Percentiles rank a stretch among this genome's conserved stretches.
Conservation (phyloP, 2,888 invertebrate species). For the Eupithecia tripunctaria region DNA sequence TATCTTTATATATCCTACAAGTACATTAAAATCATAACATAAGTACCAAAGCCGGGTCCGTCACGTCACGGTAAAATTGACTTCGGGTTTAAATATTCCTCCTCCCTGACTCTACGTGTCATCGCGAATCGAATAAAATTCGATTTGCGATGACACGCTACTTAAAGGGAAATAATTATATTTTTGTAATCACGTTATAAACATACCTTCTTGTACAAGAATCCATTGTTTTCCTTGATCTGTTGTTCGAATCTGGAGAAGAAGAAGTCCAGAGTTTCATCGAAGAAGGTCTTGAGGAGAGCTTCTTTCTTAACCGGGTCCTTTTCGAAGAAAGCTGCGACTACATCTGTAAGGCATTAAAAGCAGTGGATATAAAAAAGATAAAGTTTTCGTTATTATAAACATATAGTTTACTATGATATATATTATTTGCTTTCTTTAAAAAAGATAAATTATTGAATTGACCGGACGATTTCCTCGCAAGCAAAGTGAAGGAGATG, state of each 20-base stretch:
- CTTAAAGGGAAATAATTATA: no score
- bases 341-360: conserved; percentile 52
- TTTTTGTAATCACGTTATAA: not conserved
- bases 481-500: not conserved
- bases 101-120: no score
- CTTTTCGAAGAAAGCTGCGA: conserved; percentile 51
- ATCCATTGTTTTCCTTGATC: conserved; percentile 65
- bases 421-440: no score
- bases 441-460: no score
- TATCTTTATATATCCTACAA: not conserved
- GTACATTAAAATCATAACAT: no score
- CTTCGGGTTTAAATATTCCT: not conserved
- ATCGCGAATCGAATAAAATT: no score
- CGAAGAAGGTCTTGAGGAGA: conserved; percentile 56
- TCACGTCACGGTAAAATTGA: no score
- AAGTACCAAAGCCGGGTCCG: no score
- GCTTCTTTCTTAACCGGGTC: conserved; percentile 57
- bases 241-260: conserved; percentile 69
- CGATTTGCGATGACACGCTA: no score
- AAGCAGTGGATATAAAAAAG: not conserved
- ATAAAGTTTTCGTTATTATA: no score
- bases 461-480: not conserved
- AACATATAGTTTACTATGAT: no score
- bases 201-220: conserved; percentile 60
- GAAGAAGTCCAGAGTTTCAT: conserved; percentile 62